Evolutionary conservation across 2,797 vertebrate species (phyloP).

Genomic region (Nannoperca obscura): DNA sequence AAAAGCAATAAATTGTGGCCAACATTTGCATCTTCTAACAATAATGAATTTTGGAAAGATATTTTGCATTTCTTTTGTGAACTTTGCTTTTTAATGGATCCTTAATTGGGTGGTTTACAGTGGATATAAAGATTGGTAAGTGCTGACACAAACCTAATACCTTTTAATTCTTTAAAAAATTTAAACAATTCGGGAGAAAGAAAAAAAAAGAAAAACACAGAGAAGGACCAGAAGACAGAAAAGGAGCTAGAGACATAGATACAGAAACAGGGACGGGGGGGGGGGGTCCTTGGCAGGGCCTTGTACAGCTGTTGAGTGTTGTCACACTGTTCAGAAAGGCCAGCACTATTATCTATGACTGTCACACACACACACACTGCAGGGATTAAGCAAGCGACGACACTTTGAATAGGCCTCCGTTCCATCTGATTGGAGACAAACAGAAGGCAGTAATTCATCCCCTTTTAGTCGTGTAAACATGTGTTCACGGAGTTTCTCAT

Average conservation of each 20-base stretch:
- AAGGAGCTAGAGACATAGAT: conserved; percentile 25
- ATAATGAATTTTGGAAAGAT: not conserved
- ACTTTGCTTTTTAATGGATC: not conserved
- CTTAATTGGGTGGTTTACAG: not conserved
- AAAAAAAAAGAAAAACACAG: not conserved
- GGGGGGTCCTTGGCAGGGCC: conserved; percentile 50
- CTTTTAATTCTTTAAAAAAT: not conserved
- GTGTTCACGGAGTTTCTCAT: conserved; percentile 41
- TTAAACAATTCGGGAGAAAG: not conserved
- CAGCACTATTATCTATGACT: conserved; percentile 63
- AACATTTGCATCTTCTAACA: conserved; percentile 1
- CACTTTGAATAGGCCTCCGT: conserved; percentile 51
- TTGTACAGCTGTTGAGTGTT: conserved; percentile 66
- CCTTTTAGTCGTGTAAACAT: conserved; percentile 61
- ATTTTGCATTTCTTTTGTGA: not conserved
- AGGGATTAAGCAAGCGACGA: conserved; percentile 57
- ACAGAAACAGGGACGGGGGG: conserved; percentile 45
- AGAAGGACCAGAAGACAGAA: not conserved
- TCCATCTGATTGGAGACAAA: conserved; percentile 55
- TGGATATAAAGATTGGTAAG: not conserved
- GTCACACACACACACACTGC: conserved; percentile 34
- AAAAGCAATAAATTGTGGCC: not conserved
- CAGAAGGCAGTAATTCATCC: conserved; percentile 63
- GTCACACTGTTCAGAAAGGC: conserved; percentile 62
- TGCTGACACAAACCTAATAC: not conserved